Base-by-base conservation (phyloP, 2,888 invertebrate genomes). In the Apamea monoglypha region DNA sequence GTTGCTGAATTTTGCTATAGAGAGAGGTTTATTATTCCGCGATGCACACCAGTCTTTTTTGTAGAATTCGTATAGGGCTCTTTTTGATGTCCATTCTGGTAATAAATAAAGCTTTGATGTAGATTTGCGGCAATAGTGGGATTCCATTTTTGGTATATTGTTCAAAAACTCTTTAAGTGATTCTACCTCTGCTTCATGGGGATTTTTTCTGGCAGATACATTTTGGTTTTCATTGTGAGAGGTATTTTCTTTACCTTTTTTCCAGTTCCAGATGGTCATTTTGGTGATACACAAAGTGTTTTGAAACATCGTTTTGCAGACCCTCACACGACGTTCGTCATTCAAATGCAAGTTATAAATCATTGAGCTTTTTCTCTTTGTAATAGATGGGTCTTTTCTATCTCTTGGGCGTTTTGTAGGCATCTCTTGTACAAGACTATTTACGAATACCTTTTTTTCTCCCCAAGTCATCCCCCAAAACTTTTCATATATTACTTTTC, bases 401-500 rank as follows among this genome's bases (percentile, higher is more conserved):
- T 76, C 80, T 80, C 80, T 80, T 80, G 76, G 74, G 50, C 74
- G 75, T 69, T 80, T 82, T 64, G 77, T 82, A 79, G 74, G 77
- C 71, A 80, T 71, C 53, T 66, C 72, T 73, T 70, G 67, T 67
- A 82, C 76, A 68, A 82, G 74, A 80, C 71, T 77, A 71, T 82
- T 71, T 7, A 82, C 71, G 70, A 68, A 82, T 74, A 82, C 69
- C 64, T 73, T 82, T 80, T 80, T 80, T n/a, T n/a, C n/a, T 76
- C 61, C 76, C 82, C 82, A 80, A 77, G 68, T 74, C 83, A 78
- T 78, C 67, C 74, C 70, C 80, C 80, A 83, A 83, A 83, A 83
- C 68, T 80, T 77, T 71, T 78, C 72, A 47, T 69, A 80, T 71
- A 80, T 50, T 77, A 59, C 64, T 77, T 74, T 82, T 76, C 76